Base-by-base conservation (phyloP, 2,888 invertebrate genomes). In the Atrina japonica region DNA sequence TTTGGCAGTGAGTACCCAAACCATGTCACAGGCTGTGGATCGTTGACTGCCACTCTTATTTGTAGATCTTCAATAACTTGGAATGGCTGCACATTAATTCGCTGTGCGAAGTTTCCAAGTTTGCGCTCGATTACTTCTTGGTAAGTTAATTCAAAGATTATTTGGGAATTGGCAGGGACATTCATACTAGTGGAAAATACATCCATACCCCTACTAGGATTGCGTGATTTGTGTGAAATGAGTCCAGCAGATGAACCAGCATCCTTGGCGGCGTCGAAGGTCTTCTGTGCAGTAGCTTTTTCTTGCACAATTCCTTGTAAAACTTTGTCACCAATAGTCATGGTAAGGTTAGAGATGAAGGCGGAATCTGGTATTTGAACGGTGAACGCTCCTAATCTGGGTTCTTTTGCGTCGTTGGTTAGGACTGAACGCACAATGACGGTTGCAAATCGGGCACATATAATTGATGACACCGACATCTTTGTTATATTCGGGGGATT, bases 71-170 rank as follows among this genome's bases (percentile, higher is more conserved):
- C 92, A 16, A 95, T 93, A 7, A 80, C 68, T 75, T 93, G 92
- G 21, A 94, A 93, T 0, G 94, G 94, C 84, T 94, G 93, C 66
- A 95, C 90, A 87, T 94, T 94, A 68, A 94, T 91, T 14, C 93
- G 92, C 75, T 94, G 93, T 83, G 94, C 93, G 90, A 95, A 95
- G 3, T 92, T 91, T n/a, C 93, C 93, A 70, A 93, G 92, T 65
- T 93, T 92, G 5, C 94, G 92, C 18, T 92, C 89, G 56, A 95
- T 88, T 45, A 95, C 82, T 89, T 95, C 94, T 86, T 95, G 94
- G 87, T 95, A 95, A 0, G 93, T 94, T 72, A 95, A 89, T 83
- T 93, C 93, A 88, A 95, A 95, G 0, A 91, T 89, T 0, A 93
- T 94, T 67, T 92, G 92, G 16, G 92, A 92, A 55, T 91, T 88